Conservation (phyloP, 1,140 invertebrate species). For the Paralvinella palmiformis region DNA sequence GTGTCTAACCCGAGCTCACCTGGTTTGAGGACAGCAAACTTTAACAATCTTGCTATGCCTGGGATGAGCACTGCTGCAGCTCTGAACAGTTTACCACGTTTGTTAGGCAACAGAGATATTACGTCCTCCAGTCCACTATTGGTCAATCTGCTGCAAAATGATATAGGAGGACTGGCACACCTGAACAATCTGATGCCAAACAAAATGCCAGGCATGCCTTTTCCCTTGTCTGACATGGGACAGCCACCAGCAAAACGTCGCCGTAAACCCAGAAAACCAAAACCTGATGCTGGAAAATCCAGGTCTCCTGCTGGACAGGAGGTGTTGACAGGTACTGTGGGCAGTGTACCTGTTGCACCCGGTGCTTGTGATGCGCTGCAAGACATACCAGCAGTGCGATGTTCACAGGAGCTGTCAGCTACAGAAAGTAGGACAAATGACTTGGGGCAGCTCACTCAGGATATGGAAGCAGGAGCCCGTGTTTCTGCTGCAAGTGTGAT, state of each 20-base stretch:
- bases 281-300: too few relatives aligned
- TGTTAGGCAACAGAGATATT: constrained; percentile 18
- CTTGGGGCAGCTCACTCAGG: too few relatives aligned
- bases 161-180: constrained; percentile 43
- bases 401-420: too few relatives aligned
- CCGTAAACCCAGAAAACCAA: constrained; percentile 29
- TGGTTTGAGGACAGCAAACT: neutral
- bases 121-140: constrained; percentile 69
- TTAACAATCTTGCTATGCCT: neutral
- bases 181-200: constrained; percentile 25
- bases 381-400: too few relatives aligned
- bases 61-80: neutral
- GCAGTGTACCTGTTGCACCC: too few relatives aligned
- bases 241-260: constrained; percentile 32
- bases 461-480: too few relatives aligned
- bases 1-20: constrained; percentile 2
- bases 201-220: constrained; percentile 32
- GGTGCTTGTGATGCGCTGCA: too few relatives aligned
- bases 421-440: too few relatives aligned
- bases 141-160: constrained; percentile 85
- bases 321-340: constrained; percentile 22
- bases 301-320: neutral
- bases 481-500: too few relatives aligned
- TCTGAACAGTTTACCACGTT: neutral
- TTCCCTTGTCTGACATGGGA: too few relatives aligned